Evolutionary conservation across 1,140 invertebrate genomes (phyloP), one percentile per base, ranked within the genome.

Genomic region (Drosophila kikkawai): DNA sequence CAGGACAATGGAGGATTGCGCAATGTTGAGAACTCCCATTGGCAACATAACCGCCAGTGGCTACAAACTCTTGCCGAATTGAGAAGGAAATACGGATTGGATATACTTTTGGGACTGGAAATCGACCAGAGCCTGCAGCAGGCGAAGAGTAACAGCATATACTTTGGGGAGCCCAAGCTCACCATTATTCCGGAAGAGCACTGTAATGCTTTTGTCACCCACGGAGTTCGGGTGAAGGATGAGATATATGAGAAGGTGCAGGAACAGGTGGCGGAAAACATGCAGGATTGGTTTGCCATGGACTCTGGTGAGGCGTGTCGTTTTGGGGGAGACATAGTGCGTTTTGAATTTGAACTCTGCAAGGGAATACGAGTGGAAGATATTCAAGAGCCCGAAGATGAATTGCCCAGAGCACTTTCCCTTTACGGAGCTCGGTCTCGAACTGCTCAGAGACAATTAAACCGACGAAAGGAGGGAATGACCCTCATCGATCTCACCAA

Each of bases 291-390:
- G 88, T 80, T 92, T 7, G 42, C 17, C 15, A 59, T 92, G 50
- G 65, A 74, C 3, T 44, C 58, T 4, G 74, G 64, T 0, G 85
- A 92, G 8, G 77, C 91, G 0, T 53, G 44, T 0, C 75, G 82
- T 0, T 73, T 91, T 17, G 85, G 75, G 9, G 88, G 85, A 13
- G 85, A 92, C 50, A 78, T 92, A 3, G 39, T 92, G 0, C 65
- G 85, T 34, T 92, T 92, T 6, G 91, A 92, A 53, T 91, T 92
- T 26, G 86, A 92, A 6, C 78, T 92, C 7, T 92, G 91, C 58
- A 80, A 87, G 44, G 63, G 53, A 15, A 92, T 91, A 77, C 56
- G 79, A 9, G 71, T 63, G 15, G 63, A 82, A 9, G 39, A 87
- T 22, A 58, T 53, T 1, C 15, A 78, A 17, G 66, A 70, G 19